Evolutionary conservation across 2,797 vertebrate species (phyloP).

Genomic region (Halcyon leucocephala): DNA sequence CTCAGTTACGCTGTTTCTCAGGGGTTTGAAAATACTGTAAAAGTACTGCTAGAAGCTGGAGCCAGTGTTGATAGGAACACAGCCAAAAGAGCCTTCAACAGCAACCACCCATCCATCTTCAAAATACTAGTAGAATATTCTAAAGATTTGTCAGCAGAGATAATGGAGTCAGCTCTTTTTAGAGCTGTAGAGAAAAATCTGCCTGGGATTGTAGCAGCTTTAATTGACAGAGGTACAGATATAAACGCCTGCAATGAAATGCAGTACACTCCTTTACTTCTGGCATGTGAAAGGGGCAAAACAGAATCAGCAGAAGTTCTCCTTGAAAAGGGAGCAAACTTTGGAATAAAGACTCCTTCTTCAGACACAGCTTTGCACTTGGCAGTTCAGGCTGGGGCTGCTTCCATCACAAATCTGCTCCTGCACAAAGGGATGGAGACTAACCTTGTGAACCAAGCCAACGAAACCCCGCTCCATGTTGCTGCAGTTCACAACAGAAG

Average conservation of each 20-base stretch:
- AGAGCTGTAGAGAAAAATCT: conserved; percentile 82
- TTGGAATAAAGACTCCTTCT: conserved; percentile 70
- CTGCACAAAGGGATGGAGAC: conserved; percentile 75
- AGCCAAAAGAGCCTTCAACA: conserved; percentile 74
- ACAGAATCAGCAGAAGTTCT: conserved; percentile 77
- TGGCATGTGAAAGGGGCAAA: conserved; percentile 80
- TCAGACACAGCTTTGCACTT: conserved; percentile 78
- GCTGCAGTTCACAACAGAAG: conserved; percentile 74
- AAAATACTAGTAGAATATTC: conserved; percentile 73
- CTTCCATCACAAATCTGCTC: conserved; percentile 68
- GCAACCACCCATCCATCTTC: conserved; percentile 73
- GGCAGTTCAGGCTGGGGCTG: conserved; percentile 72
- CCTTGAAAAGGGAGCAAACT: conserved; percentile 73
- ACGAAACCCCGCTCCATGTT: conserved; percentile 79
- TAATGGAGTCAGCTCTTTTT: conserved; percentile 75
- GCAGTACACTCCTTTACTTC: conserved; percentile 82
- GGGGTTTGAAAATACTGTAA: conserved; percentile 63
- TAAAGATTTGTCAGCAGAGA: conserved; percentile 66
- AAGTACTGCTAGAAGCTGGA: conserved; percentile 75
- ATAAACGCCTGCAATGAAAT: conserved; percentile 72
- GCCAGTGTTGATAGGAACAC: conserved; percentile 69
- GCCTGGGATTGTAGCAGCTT: conserved; percentile 58
- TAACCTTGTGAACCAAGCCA: conserved; percentile 69
- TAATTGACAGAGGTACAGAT: conserved; percentile 78
- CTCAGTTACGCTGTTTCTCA: conserved; percentile 70